Conservation (phyloP, 2,113 vertebrate species). For the Archocentrus centrarchus region DNA sequence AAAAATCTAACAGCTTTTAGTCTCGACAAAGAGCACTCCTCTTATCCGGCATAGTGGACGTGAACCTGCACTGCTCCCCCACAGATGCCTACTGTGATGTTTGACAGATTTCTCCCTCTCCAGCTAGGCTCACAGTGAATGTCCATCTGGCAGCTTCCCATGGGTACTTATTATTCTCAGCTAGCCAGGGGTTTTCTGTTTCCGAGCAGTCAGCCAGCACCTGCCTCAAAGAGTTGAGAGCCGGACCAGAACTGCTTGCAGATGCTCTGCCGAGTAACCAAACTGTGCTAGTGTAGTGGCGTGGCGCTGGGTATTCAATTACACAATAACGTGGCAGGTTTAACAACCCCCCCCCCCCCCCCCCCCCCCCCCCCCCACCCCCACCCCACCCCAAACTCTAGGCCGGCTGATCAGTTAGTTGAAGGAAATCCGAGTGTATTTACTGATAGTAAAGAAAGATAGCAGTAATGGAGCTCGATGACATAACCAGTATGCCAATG, state of each 20-base stretch:
- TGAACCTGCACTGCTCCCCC: conserved; percentile 72
- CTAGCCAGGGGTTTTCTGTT: conserved; percentile 81
- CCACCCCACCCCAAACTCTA: neutral
- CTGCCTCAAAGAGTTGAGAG: conserved; percentile 65
- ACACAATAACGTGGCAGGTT: conserved; percentile 46
- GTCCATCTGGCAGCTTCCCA: conserved; percentile 84
- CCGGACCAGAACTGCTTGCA: conserved; percentile 69
- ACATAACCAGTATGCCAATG: neutral
- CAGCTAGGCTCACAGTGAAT: conserved; percentile 79
- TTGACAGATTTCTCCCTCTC: conserved; percentile 80
- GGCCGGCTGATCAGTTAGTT: neutral
- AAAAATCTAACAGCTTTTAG: conserved; percentile 64
- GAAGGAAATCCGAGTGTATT: neutral
- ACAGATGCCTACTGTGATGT: conserved; percentile 78
- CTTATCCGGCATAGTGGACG: conserved; percentile 67
- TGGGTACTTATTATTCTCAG: conserved; percentile 83
- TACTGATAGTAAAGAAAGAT: neutral
- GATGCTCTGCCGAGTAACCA: conserved; percentile 60
- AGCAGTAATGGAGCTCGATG: neutral
- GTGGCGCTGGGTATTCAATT: conserved; percentile 73
- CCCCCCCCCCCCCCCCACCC: too few relatives aligned
- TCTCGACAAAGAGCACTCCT: conserved; percentile 60
- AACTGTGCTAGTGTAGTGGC: conserved; percentile 50
- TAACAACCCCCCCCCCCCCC: neutral
- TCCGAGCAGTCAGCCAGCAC: conserved; percentile 65